Percentiles rank a stretch among this genome's conserved stretches.
These are phyloP conservation scores for Incurvaria masculella DNA, from an alignment of 2,888 invertebrate genomes.

Conservation along the genomic window DNA sequence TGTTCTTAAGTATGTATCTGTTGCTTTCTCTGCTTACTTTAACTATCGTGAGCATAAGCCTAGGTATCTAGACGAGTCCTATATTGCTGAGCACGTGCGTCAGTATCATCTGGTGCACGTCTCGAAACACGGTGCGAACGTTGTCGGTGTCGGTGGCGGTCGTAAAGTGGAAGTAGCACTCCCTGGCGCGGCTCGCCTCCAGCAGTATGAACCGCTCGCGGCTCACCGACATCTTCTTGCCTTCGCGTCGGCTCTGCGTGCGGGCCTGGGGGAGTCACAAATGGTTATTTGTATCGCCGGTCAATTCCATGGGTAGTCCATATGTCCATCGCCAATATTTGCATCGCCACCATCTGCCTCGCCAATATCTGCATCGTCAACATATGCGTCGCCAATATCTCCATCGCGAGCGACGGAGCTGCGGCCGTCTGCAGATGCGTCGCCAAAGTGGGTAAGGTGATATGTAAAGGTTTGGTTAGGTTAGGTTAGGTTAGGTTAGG, in stretches of 20 bases:
- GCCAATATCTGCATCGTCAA: too few relatives aligned
- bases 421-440: too few relatives aligned
- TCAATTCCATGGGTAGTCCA: neutral
- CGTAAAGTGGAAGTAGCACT: constrained; percentile 72
- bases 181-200: constrained; percentile 41
- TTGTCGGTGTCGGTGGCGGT: constrained; percentile 74
- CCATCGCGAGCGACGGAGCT: too few relatives aligned
- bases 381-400: too few relatives aligned
- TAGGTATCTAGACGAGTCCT: constrained; percentile 24
- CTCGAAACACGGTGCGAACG: constrained; percentile 68
- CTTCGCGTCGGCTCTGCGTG: constrained; percentile 46
- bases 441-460: too few relatives aligned
- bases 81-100: constrained; percentile 43
- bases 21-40: too few relatives aligned
- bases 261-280: constrained; percentile 42
- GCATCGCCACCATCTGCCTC: too few relatives aligned
- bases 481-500: too few relatives aligned
- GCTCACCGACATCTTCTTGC: constrained; percentile 22
- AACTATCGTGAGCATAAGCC: too few relatives aligned
- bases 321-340: too few relatives aligned
- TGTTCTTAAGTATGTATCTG: too few relatives aligned
- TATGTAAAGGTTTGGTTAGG: too few relatives aligned
- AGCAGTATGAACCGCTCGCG: constrained; percentile 34
- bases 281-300: constrained; percentile 6
- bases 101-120: constrained; percentile 67